phyloP scores from a whole-genome alignment of 1,140 invertebrate genomes.

The Telenomus remus region DNA sequence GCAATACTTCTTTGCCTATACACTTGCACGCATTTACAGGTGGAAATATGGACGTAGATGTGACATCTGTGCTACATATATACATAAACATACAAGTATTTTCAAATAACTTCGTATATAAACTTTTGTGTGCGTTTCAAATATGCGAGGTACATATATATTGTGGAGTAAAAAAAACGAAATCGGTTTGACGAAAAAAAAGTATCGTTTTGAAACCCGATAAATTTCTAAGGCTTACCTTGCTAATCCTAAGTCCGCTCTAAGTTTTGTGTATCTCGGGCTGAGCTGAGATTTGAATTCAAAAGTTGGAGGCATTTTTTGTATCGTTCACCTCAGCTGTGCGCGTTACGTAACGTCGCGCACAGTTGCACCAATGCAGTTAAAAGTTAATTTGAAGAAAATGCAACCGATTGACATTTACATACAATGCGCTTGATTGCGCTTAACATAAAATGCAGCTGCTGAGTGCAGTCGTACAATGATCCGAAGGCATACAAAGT shows the following conservation, averaged over 20 bases:
- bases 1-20: slow-evolving; percentile 55
- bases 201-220: too few relatives aligned
- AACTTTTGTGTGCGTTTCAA: too few relatives aligned
- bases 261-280: slow-evolving; percentile 10
- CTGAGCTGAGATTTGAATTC: slow-evolving; percentile 18
- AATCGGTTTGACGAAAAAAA: too few relatives aligned
- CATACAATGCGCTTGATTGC: slow-evolving; percentile 46
- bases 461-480: neutral
- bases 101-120: too few relatives aligned
- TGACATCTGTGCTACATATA: slow-evolving; percentile 23
- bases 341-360: slow-evolving; percentile 14
- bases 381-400: slow-evolving; percentile 46
- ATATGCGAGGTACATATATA: too few relatives aligned
- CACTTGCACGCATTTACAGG: slow-evolving; percentile 23
- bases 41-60: too few relatives aligned
- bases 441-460: slow-evolving; percentile 28
- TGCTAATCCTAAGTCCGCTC: neutral
- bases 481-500: slow-evolving; percentile 16
- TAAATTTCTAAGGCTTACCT: neutral
- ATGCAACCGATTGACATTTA: slow-evolving; percentile 47
- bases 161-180: too few relatives aligned
- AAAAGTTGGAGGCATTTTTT: slow-evolving; percentile 16
- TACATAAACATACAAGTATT: too few relatives aligned
- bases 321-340: neutral
- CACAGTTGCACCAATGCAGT: slow-evolving; percentile 29